These are phyloP conservation scores for Gari tellinella DNA, from an alignment of 2,888 invertebrate genomes.

Conservation along the genomic window DNA sequence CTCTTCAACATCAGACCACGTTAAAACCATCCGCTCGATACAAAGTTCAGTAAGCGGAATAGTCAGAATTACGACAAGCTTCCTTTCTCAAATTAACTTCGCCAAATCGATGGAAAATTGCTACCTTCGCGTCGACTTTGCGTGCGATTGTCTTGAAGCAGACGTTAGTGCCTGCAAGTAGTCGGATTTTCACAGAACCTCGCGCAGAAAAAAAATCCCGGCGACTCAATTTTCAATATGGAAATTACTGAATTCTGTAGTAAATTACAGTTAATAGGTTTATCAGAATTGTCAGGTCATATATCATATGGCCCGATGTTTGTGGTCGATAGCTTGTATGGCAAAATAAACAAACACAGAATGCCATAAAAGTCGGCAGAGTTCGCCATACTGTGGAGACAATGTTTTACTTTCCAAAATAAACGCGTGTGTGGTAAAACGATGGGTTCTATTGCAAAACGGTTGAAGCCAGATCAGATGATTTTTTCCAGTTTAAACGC, in stretches of 20 bases:
- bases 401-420: too few species aligned
- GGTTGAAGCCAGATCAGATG: too few species aligned
- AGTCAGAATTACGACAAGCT: conserved; percentile 56
- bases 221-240: conserved; percentile 59
- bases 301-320: conserved; percentile 33
- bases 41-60: conserved; percentile 35
- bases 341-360: conserved; percentile 11
- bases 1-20: too few species aligned
- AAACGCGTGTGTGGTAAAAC: too few species aligned
- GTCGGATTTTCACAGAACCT: conserved; percentile 31
- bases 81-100: conserved; percentile 63
- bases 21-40: too few species aligned
- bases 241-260: conserved; percentile 64
- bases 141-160: conserved; percentile 54
- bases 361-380: too few species aligned
- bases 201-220: conserved; percentile 37
- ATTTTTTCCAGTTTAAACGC: too few species aligned
- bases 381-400: too few species aligned
- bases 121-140: conserved; percentile 61
- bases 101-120: conserved; percentile 70
- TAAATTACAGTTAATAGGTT: conserved; percentile 62
- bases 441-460: too few species aligned
- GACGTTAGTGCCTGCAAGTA: conserved; percentile 42
- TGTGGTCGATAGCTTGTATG: conserved; percentile 7
- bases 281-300: conserved; percentile 48